Evolutionary conservation across 2,888 invertebrate genomes (phyloP).

Genomic region (Pogonocherus hispidulus): DNA sequence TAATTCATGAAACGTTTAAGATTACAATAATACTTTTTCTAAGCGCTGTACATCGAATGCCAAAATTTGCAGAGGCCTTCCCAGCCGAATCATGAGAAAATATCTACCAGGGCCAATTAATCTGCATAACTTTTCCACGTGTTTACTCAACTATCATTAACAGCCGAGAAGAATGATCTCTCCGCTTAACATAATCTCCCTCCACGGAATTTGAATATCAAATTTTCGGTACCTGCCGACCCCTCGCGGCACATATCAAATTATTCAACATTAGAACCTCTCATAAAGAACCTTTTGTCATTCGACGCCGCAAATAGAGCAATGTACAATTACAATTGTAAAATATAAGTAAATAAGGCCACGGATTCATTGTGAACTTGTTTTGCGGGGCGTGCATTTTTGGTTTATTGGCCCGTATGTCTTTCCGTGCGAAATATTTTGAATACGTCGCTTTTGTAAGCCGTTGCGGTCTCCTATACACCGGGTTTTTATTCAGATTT

Average conservation of each 20-base stretch:
- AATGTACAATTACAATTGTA: conserved; percentile 51
- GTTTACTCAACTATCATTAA: conserved; percentile 48
- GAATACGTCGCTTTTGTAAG: no score
- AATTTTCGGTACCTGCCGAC: conserved; percentile 38
- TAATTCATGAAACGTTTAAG: no score
- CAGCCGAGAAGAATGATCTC: conserved; percentile 36
- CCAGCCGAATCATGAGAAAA: conserved; percentile 27
- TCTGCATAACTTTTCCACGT: conserved; percentile 20
- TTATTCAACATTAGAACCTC: not conserved
- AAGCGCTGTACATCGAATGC: no score
- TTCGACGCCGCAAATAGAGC: conserved; percentile 48
- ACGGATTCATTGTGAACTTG: conserved; percentile 49
- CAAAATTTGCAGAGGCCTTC: no score
- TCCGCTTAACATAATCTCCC: conserved; percentile 42
- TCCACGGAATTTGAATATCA: conserved; percentile 40
- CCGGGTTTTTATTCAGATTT: not conserved
- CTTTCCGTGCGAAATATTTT: conserved; percentile 21
- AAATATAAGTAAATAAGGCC: conserved; percentile 51
- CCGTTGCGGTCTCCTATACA: not conserved
- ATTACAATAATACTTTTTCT: no score
- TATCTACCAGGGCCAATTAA: conserved; percentile 4
- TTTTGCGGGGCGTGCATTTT: conserved; percentile 54
- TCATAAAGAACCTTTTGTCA: conserved; percentile 21
- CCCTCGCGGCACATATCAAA: not conserved
- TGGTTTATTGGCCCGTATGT: conserved; percentile 41